Evolutionary conservation across 2,888 invertebrate species (phyloP), one percentile per base, ranked within the genome.

Genomic region (Phorcus lineatus): DNA sequence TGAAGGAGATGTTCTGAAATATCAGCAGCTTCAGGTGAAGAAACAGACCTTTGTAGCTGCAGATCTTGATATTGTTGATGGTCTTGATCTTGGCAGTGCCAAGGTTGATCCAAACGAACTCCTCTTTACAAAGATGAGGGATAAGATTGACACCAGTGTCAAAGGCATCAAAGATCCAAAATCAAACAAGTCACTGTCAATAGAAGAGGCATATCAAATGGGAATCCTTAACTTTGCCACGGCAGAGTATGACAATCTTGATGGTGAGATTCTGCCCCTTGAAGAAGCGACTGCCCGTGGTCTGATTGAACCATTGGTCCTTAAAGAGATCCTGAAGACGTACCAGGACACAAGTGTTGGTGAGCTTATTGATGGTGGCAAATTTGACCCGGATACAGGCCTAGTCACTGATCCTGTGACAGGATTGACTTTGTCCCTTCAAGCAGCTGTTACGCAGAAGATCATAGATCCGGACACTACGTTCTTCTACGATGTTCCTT

Each of bases 361-460:
- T 6, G 83, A 87, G 22, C 84, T 91, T 28, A 89, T 91, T 9
- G 87, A 88, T 31, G 81, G 91, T n/a, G 93, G 93, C 40, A 90
- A 93, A 62, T 92, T 94, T 79, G 94, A 94, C 84, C 92, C 93
- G n/a, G 91, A 92, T 17, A 93, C 92, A 7, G 94, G 93, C 13
- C 91, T 92, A 24, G 93, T 93, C 19, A 90, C 91, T 28, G 94
- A 94, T 86, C 93, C 93, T 2, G 86, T 89, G 19, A 93, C 92
- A 17, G 93, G 93, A 1, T 87, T 92, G 57, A 87, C 89, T 16
- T 87, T 93, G 82, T 91, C 94, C 13, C 86, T 94, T 7, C 88
- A 92, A 54, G 89, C 91, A 19, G 92, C 92, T 13, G 87, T 92
- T 9, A 83, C 83, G 11, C 86, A 87, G 66, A 88, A 85, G 54